These are phyloP conservation scores for Paracyclopina nana DNA, from an alignment of 1,140 invertebrate species.

Conservation along the genomic window DNA sequence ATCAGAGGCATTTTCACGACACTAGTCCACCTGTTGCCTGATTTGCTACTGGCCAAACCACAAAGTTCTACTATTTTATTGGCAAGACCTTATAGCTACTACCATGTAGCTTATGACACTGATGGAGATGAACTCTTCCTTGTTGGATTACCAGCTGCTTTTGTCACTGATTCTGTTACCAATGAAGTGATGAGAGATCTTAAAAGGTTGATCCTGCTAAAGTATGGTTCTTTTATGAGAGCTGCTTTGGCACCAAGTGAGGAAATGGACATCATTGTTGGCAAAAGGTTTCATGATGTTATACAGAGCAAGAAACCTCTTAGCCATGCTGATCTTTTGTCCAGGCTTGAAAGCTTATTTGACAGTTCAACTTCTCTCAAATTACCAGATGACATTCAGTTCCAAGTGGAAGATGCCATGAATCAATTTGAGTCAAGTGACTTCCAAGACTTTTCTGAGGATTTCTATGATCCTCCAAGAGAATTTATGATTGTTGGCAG, in stretches of 20 bases:
- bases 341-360: background rate
- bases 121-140: conserved; percentile 1
- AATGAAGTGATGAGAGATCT: background rate
- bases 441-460: conserved; percentile 10
- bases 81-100: background rate
- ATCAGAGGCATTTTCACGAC: conserved; percentile 6
- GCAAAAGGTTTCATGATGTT: background rate
- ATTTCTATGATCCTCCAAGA: conserved; percentile 6
- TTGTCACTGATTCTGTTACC: background rate
- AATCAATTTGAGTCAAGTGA: conserved; percentile 10
- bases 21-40: background rate
- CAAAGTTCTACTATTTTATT: background rate
- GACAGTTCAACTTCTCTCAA: background rate
- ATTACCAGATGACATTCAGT: conserved; percentile 4
- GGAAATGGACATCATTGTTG: too few species aligned
- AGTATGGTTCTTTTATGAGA: too few species aligned
- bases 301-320: background rate
- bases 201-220: background rate
- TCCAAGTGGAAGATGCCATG: conserved; percentile 11
- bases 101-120: background rate
- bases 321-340: background rate
- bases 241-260: too few species aligned
- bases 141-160: background rate
- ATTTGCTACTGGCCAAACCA: background rate
- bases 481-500: conserved; percentile 5